Percentiles rank a stretch among this genome's conserved stretches.
These are phyloP conservation scores for Pterocles gutturalis DNA, from an alignment of 2,113 vertebrate species.

Conservation along the genomic window DNA sequence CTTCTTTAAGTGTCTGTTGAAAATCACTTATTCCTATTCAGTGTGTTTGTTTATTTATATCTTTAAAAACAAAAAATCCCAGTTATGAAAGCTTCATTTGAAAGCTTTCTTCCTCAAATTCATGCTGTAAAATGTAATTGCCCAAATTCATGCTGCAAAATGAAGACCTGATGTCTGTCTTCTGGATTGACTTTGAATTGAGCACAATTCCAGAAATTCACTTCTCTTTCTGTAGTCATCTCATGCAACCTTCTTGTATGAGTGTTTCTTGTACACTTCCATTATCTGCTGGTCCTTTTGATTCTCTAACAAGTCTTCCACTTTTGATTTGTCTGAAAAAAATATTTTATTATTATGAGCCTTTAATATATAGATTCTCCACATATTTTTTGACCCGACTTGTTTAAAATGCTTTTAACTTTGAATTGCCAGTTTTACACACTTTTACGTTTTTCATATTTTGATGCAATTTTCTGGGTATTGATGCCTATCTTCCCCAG, in stretches of 20 bases:
- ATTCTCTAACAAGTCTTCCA: neutral
- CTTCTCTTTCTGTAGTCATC: neutral
- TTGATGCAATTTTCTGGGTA: neutral
- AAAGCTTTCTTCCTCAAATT: neutral
- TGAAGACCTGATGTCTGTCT: neutral
- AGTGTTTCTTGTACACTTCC: neutral
- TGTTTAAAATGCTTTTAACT: neutral
- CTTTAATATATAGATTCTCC: neutral
- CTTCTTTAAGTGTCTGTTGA: neutral
- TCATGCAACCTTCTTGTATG: rapidly evolving
- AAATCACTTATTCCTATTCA: neutral
- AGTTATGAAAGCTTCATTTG: neutral
- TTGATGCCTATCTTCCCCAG: neutral
- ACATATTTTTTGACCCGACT: neutral
- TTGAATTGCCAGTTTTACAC: neutral
- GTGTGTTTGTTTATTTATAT: neutral
- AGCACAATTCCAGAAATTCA: neutral
- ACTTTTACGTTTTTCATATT: neutral
- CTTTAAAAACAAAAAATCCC: neutral
- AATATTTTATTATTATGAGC: neutral
- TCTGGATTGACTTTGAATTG: neutral
- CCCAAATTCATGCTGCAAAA: neutral
- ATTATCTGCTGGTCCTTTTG: neutral
- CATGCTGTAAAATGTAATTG: neutral
- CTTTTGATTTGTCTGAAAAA: neutral